Base-by-base conservation (phyloP, 2,888 invertebrate species). In the Agrilus cyanescens region DNA sequence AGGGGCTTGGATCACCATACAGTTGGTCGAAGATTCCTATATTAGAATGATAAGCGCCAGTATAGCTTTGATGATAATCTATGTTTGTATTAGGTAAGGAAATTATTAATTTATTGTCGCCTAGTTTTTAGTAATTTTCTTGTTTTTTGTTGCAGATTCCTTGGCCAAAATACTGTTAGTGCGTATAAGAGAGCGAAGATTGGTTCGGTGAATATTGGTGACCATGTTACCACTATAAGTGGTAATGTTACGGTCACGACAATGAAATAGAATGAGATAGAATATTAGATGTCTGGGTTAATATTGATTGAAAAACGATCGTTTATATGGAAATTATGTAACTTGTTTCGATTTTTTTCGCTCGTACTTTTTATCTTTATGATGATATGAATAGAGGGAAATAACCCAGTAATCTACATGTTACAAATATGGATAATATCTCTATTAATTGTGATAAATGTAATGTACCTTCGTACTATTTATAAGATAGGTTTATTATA, bases 101-200 rank as follows among this genome's bases (percentile, higher is more conserved):
- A 2, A 15, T 43, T 31, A 15, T 3, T 2, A 12, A 16, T 38
- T 31, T 32, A 30, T 7, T 14, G 14, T 10, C 10, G 31, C 29
- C 14, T 32, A 40, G 5, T 12, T 13, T 5, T 30, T 12, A 36
- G 10, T 13, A 13, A 10, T 12, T 16, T 15, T 33, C 4, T 33
- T n/a, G 16, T 25, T 41, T 51, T 51, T 53, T 47, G 48, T 66
- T 64, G 4, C 67, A 90, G 91, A 65, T 85, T 85, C 63, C 73
- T 91, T 50, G 86, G 89, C 47, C 80, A 86, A 63, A 89, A 87
- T 59, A 88, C 89, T 2, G 81, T 88, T 38, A 82, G 83, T 43
- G 90, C 90, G n/a, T 90, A 89, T 70, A 87, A 90, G 58, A 78
- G 88, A 47, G 90, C 91, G 54, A 88, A 86, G 69, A 86, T 90